Percentiles rank a stretch among this genome's conserved stretches.
Evolutionary conservation across 2,113 vertebrate species (phyloP).

Genomic region (Vulpes lagopus): DNA sequence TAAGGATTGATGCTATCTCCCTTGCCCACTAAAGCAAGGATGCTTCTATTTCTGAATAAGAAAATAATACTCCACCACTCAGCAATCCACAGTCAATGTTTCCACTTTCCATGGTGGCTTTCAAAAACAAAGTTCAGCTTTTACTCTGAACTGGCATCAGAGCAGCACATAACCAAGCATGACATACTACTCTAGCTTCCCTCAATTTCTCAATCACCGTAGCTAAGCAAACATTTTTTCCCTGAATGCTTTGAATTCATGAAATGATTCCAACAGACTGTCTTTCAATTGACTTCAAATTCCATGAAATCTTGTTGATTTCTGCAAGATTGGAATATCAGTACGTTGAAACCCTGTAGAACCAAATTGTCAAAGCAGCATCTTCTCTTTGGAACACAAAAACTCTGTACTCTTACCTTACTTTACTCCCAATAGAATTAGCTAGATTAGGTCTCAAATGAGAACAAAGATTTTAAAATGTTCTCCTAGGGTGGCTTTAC

Average conservation of each 20-base stretch:
- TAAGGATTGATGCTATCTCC: neutral
- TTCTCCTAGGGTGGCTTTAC: neutral
- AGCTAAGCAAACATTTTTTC: conserved; percentile 64
- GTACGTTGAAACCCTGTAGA: neutral
- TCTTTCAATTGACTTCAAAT: conserved; percentile 70
- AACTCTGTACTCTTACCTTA: neutral
- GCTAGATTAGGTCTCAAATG: neutral
- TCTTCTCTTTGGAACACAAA: conserved; percentile 36
- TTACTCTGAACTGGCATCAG: neutral
- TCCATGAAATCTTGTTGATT: conserved; percentile 70
- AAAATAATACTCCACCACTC: neutral
- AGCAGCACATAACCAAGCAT: conserved; percentile 59
- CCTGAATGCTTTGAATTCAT: conserved; percentile 69
- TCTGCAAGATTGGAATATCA: conserved; percentile 43
- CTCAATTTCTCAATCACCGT: conserved; percentile 49
- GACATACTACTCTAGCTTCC: neutral
- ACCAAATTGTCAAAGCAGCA: neutral
- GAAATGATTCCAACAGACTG: conserved; percentile 61
- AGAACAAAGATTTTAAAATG: neutral
- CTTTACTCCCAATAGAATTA: neutral
- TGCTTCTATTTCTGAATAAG: neutral
- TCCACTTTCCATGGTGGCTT: conserved; percentile 41
- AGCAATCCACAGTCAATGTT: conserved; percentile 20
- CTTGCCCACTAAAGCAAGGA: neutral
- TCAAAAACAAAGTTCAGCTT: conserved; percentile 66